Conservation (phyloP, 2,888 invertebrate genomes). For the Heliconius sara region DNA sequence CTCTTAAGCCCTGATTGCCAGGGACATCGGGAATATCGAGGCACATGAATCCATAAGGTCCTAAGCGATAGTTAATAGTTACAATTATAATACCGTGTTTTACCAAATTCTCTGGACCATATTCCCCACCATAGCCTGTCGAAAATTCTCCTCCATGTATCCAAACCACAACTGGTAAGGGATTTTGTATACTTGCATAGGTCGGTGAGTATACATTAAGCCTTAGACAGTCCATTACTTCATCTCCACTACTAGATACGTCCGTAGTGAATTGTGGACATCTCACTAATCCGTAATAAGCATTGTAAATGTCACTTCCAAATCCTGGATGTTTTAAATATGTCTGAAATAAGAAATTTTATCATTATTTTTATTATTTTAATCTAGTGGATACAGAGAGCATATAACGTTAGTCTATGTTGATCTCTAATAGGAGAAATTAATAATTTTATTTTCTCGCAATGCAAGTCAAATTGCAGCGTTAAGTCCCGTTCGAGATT, state of each 20-base stretch:
- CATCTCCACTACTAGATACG: constrained; percentile 51
- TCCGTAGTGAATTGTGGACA: constrained; percentile 65
- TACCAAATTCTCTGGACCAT: constrained; percentile 64
- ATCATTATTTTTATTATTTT: neutral
- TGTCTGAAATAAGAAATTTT: constrained; percentile 57
- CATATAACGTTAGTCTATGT: too few relatives aligned
- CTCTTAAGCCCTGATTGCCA: constrained; percentile 77
- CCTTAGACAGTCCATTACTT: constrained; percentile 85
- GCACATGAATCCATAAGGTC: constrained; percentile 78
- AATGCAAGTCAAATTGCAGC: too few relatives aligned
- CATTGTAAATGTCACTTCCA: constrained; percentile 65
- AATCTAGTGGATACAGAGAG: neutral
- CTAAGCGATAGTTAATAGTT: constrained; percentile 75
- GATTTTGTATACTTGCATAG: constrained; percentile 64
- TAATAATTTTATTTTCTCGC: too few relatives aligned
- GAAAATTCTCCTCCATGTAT: constrained; percentile 73
- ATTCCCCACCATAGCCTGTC: constrained; percentile 63
- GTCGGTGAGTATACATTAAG: constrained; percentile 84
- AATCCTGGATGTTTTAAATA: constrained; percentile 61
- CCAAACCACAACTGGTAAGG: constrained; percentile 75
- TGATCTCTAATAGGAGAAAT: too few relatives aligned
- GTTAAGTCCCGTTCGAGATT: too few relatives aligned
- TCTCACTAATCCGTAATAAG: constrained; percentile 64
- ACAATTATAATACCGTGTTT: constrained; percentile 71
- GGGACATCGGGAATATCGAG: constrained; percentile 67